Conservation (phyloP, 2,797 vertebrate species). For the Mionectes olivaceus region DNA sequence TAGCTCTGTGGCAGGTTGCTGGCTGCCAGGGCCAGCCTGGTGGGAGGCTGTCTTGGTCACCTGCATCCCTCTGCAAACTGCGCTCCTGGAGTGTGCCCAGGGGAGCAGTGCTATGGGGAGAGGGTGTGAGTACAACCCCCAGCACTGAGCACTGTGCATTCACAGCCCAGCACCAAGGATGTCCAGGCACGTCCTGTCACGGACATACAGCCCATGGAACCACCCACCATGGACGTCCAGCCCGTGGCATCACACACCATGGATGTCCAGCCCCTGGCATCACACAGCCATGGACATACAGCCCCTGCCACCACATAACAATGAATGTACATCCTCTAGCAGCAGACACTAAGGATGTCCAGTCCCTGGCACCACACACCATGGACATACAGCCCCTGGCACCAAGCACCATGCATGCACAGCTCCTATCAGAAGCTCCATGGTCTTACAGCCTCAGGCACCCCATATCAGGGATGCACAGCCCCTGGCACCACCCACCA, state of each 20-base stretch:
- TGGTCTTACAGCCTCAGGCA: no score
- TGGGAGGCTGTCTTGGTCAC: not conserved
- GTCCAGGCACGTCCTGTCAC: not conserved
- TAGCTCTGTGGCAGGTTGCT: fast-evolving
- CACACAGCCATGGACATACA: no score
- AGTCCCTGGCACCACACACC: not conserved
- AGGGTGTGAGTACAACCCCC: not conserved
- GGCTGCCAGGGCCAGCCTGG: not conserved
- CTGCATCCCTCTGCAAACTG: not conserved
- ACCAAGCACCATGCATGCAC: no score
- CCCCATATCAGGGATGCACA: no score
- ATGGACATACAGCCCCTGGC: not conserved
- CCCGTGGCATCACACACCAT: no score
- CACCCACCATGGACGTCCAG: fast-evolving
- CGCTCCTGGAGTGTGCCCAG: fast-evolving
- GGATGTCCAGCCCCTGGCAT: not conserved
- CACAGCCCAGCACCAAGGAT: not conserved
- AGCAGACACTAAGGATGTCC: not conserved
- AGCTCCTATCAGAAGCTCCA: no score
- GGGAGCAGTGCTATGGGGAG: fast-evolving
- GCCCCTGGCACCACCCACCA: not conserved
- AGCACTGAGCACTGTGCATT: fast-evolving
- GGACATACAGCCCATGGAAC: not conserved
- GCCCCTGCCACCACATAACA: no score
- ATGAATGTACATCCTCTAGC: no score